These are phyloP conservation scores for Tachyglossus aculeatus DNA, from an alignment of 2,797 vertebrate species.

Conservation along the genomic window DNA sequence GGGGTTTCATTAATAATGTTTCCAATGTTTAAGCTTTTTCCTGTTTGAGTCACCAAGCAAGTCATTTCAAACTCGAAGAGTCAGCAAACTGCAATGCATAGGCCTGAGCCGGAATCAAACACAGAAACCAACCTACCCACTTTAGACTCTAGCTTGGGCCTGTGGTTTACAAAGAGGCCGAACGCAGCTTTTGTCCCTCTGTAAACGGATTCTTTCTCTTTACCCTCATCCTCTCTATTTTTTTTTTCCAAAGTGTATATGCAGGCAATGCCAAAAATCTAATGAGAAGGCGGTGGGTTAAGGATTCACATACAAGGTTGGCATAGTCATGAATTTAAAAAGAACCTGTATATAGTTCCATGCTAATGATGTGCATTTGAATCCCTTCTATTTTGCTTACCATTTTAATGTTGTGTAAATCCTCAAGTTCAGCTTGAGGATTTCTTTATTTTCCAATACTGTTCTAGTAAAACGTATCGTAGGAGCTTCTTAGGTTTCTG, in stretches of 20 bases:
- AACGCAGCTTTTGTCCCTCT: not conserved
- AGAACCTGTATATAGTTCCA: not conserved
- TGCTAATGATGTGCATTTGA: slow-evolving; percentile 53
- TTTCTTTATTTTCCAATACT: slow-evolving; percentile 50
- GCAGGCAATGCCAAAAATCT: slow-evolving; percentile 18
- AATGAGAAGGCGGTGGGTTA: slow-evolving; percentile 13
- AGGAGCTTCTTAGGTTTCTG: slow-evolving; percentile 55
- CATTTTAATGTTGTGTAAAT: slow-evolving; percentile 31
- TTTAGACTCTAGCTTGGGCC: not conserved
- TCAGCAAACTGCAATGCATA: slow-evolving; percentile 32
- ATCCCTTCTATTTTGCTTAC: slow-evolving; percentile 52
- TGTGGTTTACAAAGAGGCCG: not conserved
- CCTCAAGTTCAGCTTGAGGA: slow-evolving; percentile 24
- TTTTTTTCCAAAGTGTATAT: not conserved
- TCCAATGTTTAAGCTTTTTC: slow-evolving; percentile 51
- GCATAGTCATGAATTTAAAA: not conserved
- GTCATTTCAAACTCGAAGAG: slow-evolving; percentile 38
- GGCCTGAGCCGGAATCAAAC: not conserved
- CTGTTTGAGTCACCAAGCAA: slow-evolving; percentile 46
- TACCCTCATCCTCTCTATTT: not conserved
- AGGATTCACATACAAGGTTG: slow-evolving; percentile 31
- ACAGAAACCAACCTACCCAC: not conserved
- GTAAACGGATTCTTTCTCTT: accelerated
- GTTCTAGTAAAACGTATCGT: slow-evolving; percentile 63
- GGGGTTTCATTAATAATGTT: slow-evolving; percentile 61